Percentiles rank a stretch among this genome's conserved stretches.
These are phyloP conservation scores for Odontocolon sp. DNA, from an alignment of 2,888 invertebrate species.

Conservation along the genomic window DNA sequence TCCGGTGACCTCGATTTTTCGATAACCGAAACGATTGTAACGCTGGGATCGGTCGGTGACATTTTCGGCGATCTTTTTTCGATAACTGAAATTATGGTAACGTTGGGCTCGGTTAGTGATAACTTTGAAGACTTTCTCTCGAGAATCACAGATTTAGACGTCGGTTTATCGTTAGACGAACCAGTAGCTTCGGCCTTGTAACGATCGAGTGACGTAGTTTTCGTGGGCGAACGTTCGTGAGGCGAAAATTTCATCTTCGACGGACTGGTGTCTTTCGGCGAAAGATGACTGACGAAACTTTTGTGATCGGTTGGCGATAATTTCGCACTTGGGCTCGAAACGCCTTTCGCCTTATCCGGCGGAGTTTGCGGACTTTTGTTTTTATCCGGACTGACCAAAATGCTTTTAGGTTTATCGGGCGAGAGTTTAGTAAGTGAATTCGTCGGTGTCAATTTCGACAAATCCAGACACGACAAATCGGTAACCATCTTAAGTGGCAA, in stretches of 20 bases:
- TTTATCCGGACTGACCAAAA: constrained; percentile 70
- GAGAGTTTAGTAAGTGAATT: constrained; percentile 62
- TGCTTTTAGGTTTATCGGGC: constrained; percentile 81
- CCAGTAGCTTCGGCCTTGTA: constrained; percentile 61
- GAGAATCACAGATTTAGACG: constrained; percentile 70
- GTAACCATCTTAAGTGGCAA: constrained; percentile 73
- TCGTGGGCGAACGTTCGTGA: constrained; percentile 65
- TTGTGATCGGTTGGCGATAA: constrained; percentile 74
- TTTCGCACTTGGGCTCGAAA: constrained; percentile 72
- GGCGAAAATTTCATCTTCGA: constrained; percentile 65
- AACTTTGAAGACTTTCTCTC: constrained; percentile 73
- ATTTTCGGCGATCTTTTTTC: constrained; percentile 72
- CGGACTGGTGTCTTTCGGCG: constrained; percentile 72
- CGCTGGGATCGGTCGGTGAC: constrained; percentile 73
- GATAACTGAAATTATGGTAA: constrained; percentile 71
- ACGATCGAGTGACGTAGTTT: constrained; percentile 73
- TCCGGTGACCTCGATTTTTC: constrained; percentile 75
- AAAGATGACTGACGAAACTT: constrained; percentile 62
- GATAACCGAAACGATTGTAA: constrained; percentile 73
- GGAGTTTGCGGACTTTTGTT: constrained; percentile 71
- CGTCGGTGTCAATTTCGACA: constrained; percentile 72
- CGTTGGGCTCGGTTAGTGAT: constrained; percentile 71
- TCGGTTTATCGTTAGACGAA: constrained; percentile 55
- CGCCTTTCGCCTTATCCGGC: constrained; percentile 71
- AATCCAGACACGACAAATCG: constrained; percentile 73